Evolutionary conservation across 2,113 vertebrate species (phyloP), one percentile per base, ranked within the genome.

Genomic region (Eptatretus burgeri): DNA sequence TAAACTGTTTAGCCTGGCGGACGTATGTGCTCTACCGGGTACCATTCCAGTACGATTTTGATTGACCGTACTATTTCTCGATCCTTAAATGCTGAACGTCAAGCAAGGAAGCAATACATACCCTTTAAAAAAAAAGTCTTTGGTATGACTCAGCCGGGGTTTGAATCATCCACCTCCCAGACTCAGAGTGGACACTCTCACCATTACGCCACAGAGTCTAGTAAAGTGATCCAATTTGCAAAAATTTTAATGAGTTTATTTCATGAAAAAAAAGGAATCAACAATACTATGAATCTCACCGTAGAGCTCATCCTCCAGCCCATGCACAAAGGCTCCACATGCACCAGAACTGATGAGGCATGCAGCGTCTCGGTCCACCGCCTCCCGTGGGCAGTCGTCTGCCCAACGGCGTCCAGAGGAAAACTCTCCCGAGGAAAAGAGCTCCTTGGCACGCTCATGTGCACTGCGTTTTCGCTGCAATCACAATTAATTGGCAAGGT

Each of bases 301-400:
- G 0, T 87, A 98, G 87, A 98, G 93, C 73, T 98, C 91, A 63
- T 94, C 91, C 71, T 98, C 91, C 70, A 98, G 75, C 20, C 89
- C 91, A 2, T 98, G 91, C 62, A 98, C 89, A 62, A 98, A 95
- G 5, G 89, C 91, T 1, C 91, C 91, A 13, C 91, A 98, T 64
- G 91, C 91, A 64, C 91, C 91, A 0, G 86, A 95, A 68, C 93
- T 83, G 2, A 98, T 98, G 50, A 98, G 71, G 76, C 91, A 88
- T 7, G 95, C 91, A 0, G 86, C 82, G 1, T 82, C 85, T 0
- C 80, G 85, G 72, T 95, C 85, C 1, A 98, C 67, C 56, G 80
- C 85, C 71, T 98, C 89, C 66, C 87, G 87, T 49, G 91, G 91
- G 51, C 88, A 83, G 14, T 98, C 91, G 1, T 95, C 91, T 2